Evolutionary conservation across 2,797 vertebrate genomes (phyloP).

Genomic region (Zonotrichia albicollis): DNA sequence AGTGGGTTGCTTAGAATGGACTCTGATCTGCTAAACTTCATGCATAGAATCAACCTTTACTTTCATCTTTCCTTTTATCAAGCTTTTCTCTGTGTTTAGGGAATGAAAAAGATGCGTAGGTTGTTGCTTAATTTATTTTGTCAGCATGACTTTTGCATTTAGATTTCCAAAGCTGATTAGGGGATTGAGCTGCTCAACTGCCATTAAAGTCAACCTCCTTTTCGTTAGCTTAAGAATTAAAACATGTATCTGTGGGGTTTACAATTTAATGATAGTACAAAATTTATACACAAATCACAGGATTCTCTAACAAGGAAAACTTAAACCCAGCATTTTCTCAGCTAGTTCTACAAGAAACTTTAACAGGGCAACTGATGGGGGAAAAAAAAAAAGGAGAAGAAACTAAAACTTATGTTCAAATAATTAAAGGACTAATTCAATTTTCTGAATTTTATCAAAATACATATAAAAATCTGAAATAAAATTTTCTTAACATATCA

Average conservation of each 20-base stretch:
- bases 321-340: not conserved
- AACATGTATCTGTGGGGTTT: not conserved
- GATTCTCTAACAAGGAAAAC: not conserved
- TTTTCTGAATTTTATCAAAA: not conserved
- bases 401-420: not conserved
- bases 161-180: constrained; percentile 33
- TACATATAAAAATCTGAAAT: not conserved
- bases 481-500: not conserved
- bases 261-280: not conserved
- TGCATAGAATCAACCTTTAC: not conserved
- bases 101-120: not conserved
- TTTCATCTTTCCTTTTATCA: not conserved
- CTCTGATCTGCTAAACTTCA: not conserved
- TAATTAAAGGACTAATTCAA: not conserved
- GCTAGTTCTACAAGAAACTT: not conserved
- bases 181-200: not conserved
- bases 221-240: not conserved
- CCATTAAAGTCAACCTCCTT: not conserved
- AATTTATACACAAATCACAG: not conserved
- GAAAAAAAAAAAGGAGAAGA: not conserved
- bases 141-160: not conserved
- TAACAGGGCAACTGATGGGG: not conserved
- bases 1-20: not conserved
- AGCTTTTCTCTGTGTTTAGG: not conserved
- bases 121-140: constrained; percentile 35